Evolutionary conservation across 2,888 invertebrate species (phyloP).

Genomic region (Tiliacea citrago): DNA sequence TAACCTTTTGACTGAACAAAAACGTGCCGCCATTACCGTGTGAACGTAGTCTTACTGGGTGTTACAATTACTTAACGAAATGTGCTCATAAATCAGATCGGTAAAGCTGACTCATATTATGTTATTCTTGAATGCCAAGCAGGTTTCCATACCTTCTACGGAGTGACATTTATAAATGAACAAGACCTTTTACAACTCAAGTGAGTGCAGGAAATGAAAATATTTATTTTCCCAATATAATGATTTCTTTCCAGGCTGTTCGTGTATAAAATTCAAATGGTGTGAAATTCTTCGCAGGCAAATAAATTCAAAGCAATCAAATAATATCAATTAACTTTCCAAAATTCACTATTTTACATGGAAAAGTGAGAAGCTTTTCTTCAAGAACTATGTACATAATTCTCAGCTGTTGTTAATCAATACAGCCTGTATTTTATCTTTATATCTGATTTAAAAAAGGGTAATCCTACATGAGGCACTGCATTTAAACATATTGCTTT

Average conservation of each 20-base stretch:
- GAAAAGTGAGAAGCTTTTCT: background rate
- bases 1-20: background rate
- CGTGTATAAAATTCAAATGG: conserved; percentile 33
- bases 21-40: background rate
- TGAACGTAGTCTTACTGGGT: background rate
- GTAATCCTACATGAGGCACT: background rate
- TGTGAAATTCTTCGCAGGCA: background rate
- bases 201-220: conserved; percentile 21
- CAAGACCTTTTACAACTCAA: conserved; percentile 49
- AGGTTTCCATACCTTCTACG: conserved; percentile 21
- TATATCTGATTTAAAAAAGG: background rate
- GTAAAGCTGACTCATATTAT: conserved; percentile 29
- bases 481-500: conserved; percentile 1
- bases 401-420: background rate
- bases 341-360: background rate
- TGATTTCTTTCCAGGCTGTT: background rate
- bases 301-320: background rate
- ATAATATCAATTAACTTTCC: conserved; percentile 4
- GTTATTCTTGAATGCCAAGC: conserved; percentile 28
- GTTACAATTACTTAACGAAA: conserved; percentile 22
- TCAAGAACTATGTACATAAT: background rate
- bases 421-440: background rate
- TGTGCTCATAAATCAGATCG: conserved; percentile 33
- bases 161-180: conserved; percentile 59
- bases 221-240: conserved; percentile 40